Evolutionary conservation across 2,888 invertebrate species (phyloP), one percentile per base, ranked within the genome.

Genomic region (Toxonevra muliebris): DNA sequence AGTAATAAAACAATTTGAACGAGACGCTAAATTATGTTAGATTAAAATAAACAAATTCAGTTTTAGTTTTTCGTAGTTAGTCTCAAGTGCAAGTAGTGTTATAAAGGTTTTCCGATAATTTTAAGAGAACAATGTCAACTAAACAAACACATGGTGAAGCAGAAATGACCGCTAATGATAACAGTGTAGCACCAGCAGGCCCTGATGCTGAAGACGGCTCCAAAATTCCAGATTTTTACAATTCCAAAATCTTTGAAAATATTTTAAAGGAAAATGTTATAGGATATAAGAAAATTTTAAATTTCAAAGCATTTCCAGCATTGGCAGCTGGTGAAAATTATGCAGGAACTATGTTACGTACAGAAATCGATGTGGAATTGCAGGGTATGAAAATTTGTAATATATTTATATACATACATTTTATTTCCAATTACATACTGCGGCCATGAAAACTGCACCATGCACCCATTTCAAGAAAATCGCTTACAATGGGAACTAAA

Each of bases 311-410:
- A 0, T 65, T 54, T 8, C 71, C 71, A 1, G 82, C 80, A 11
- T 63, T 73, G 4, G 74, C 70, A 3, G 74, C 77, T 0, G 83
- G 82, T 0, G 83, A 84, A 67, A 84, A 84, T 66, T 84, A 79
- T 71, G 73, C 78, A n/a, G 81, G 82, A 0, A 60, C 79, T 3
- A 80, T 84, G 79, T 54, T 81, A 30, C 75, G 83, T 11, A 20
- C 79, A 1, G 62, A 71, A 15, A 72, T 83, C 12, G 77, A 77
- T 0, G 64, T 80, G 12, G 76, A 81, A 58, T 65, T 81, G 13
- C 66, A 75, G 15, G 78, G 84, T 83, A 75, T 66, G n/a, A 53
- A n/a, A 60, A 5, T 15, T 13, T 11, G 9, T 11, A 45, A 12
- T 45, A 45, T n/a, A n/a, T n/a, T n/a, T n/a, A n/a, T n/a, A n/a